phyloP scores from a whole-genome alignment of 2,797 vertebrate genomes.

The Spheniscus humboldti region DNA sequence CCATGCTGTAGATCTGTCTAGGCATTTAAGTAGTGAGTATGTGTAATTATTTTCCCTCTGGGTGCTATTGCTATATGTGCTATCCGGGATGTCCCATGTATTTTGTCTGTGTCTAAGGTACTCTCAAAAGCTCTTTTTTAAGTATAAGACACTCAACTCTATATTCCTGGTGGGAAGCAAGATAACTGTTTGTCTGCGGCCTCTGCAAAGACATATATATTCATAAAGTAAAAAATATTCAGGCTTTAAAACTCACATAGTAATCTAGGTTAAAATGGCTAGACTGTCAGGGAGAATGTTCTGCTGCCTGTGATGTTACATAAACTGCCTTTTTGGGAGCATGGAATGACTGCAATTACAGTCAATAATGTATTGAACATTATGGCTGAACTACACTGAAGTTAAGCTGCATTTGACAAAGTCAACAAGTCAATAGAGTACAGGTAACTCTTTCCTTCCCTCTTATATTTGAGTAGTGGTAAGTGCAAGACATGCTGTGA shows the following conservation, averaged over 20 bases:
- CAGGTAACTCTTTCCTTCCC: constrained; percentile 45
- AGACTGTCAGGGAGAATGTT: neutral
- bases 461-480: constrained; percentile 57
- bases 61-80: neutral
- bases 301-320: neutral
- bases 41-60: constrained; percentile 18
- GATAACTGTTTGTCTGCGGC: neutral
- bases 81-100: neutral
- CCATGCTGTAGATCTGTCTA: neutral
- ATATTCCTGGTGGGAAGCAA: neutral
- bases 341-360: constrained; percentile 13
- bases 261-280: constrained; percentile 9
- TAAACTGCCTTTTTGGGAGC: constrained; percentile 17
- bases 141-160: neutral
- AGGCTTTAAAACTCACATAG: neutral
- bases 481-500: constrained; percentile 65
- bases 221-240: neutral
- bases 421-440: constrained; percentile 23
- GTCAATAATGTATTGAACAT: constrained; percentile 16
- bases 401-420: constrained; percentile 27
- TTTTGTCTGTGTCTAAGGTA: neutral
- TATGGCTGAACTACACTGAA: neutral
- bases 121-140: neutral
- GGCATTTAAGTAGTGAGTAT: neutral
- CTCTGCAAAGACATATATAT: neutral